These are phyloP conservation scores for Cecidostiba fungosa DNA, from an alignment of 2,888 invertebrate species.

Conservation along the genomic window DNA sequence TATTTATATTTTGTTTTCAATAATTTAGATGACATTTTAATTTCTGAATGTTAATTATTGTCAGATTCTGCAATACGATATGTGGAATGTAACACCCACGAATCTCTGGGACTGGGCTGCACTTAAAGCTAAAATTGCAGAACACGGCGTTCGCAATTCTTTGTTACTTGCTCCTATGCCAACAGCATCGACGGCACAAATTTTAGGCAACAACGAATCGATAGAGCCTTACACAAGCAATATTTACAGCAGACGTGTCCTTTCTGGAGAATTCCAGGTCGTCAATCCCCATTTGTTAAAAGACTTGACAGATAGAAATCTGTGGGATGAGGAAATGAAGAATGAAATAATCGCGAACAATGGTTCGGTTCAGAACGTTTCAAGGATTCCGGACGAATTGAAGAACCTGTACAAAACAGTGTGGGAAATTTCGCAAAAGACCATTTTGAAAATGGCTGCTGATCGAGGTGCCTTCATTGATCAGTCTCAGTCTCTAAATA, in stretches of 20 bases:
- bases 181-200: slow-evolving; percentile 99
- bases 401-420: slow-evolving; percentile 96
- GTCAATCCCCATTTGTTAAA: slow-evolving; percentile 97
- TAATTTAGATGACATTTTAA: slow-evolving; percentile 4
- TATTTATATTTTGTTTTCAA: slow-evolving; percentile 67
- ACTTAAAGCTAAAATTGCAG: slow-evolving; percentile 91
- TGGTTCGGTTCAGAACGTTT: slow-evolving; percentile 95
- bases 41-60: neutral
- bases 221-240: slow-evolving; percentile 99
- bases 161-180: slow-evolving; percentile 98
- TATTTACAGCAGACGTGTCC: slow-evolving; percentile 95
- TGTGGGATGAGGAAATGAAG: slow-evolving; percentile 98
- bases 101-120: slow-evolving; percentile 94
- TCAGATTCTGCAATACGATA: slow-evolving; percentile 95
- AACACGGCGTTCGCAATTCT: slow-evolving; percentile 96
- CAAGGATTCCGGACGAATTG: slow-evolving; percentile 90
- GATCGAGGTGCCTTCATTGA: slow-evolving; percentile 99
- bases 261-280: slow-evolving; percentile 97
- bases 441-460: slow-evolving; percentile 97
- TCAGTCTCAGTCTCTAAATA: slow-evolving; percentile 98
- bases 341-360: slow-evolving; percentile 94
- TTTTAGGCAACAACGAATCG: slow-evolving; percentile 99
- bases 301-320: slow-evolving; percentile 93
- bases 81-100: slow-evolving; percentile 96
- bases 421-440: slow-evolving; percentile 98